These are phyloP conservation scores for Plagodis pulveraria DNA, from an alignment of 2,888 invertebrate genomes.

Conservation along the genomic window DNA sequence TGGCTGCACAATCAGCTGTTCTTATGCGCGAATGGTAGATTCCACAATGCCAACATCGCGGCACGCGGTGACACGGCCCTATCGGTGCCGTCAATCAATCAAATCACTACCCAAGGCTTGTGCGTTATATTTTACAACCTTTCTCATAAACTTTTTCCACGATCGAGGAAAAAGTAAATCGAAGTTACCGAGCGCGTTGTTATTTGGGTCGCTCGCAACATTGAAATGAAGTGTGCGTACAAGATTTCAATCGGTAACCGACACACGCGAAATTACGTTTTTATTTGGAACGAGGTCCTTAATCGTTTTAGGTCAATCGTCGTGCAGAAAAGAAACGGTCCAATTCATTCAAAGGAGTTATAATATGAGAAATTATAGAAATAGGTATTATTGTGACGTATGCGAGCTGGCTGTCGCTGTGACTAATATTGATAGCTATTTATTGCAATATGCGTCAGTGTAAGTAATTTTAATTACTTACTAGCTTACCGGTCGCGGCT, in stretches of 20 bases:
- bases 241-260: conserved; percentile 33
- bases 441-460: conserved; percentile 36
- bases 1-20: conserved; percentile 79
- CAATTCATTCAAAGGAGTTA: conserved; percentile 16
- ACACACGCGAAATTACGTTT: conserved; percentile 35
- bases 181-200: conserved; percentile 14
- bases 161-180: conserved; percentile 26
- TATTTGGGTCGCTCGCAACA: conserved; percentile 30
- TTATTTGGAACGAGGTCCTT: conserved; percentile 36
- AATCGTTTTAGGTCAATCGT: conserved; percentile 23
- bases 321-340: conserved; percentile 12
- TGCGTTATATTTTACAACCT: conserved; percentile 16
- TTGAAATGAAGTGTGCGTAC: conserved; percentile 20
- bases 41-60: conserved; percentile 21
- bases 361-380: neutral
- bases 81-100: conserved; percentile 48
- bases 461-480: conserved; percentile 42
- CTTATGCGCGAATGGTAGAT: conserved; percentile 59
- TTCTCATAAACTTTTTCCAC: conserved; percentile 28
- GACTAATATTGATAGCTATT: neutral
- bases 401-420: too few relatives aligned
- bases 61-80: conserved; percentile 24
- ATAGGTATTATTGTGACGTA: neutral
- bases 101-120: conserved; percentile 37
- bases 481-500: too few relatives aligned